These are phyloP conservation scores for Sitobion miscanthi DNA, from an alignment of 1,140 invertebrate species.

Conservation along the genomic window DNA sequence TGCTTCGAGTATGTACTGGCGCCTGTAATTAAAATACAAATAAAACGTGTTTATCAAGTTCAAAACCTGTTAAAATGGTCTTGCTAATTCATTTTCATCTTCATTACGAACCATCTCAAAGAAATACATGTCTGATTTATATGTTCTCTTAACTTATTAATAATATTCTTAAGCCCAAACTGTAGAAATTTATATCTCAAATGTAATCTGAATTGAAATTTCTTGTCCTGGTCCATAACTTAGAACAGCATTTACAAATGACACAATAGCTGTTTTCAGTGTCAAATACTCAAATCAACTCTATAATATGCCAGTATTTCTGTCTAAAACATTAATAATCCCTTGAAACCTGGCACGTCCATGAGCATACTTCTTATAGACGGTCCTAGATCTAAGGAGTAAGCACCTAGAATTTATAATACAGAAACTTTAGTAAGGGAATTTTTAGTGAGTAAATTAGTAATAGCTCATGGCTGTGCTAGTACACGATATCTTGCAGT, in stretches of 20 bases:
- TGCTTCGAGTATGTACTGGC: conserved; percentile 94
- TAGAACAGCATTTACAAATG: conserved; percentile 95
- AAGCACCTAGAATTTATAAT: conserved; percentile 92
- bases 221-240: conserved; percentile 96
- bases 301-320: conserved; percentile 81
- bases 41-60: background rate
- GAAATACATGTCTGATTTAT: conserved; percentile 94
- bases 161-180: conserved; percentile 95
- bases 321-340: conserved; percentile 91
- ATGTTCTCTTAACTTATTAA: conserved; percentile 89
- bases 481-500: conserved; percentile 91
- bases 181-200: conserved; percentile 95
- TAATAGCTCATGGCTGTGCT: conserved; percentile 82
- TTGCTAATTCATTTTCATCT: conserved; percentile 92
- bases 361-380: conserved; percentile 89
- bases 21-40: conserved; percentile 65
- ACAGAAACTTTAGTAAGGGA: conserved; percentile 93
- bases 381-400: conserved; percentile 92
- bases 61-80: conserved; percentile 78
- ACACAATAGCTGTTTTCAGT: conserved; percentile 97
- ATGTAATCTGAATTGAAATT: conserved; percentile 90
- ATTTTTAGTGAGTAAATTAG: conserved; percentile 79
- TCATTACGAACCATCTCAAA: conserved; percentile 98
- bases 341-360: conserved; percentile 92
- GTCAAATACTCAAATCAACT: conserved; percentile 76